A percentile compares a stretch with the other conserved stretches of the same genome.
phyloP scores from a whole-genome alignment of 2,888 invertebrate species.

The Agrilus mali region DNA sequence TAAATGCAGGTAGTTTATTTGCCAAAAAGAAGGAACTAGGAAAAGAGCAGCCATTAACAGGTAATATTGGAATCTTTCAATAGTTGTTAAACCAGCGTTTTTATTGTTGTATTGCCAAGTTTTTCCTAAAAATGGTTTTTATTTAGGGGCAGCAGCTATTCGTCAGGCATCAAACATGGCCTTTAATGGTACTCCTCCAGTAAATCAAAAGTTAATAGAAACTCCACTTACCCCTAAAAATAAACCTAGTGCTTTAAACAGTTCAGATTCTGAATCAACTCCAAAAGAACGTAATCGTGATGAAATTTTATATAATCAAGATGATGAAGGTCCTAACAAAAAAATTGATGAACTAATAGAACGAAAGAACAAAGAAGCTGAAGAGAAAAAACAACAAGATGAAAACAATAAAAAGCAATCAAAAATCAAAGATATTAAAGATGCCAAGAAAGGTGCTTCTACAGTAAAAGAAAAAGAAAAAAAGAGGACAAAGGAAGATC shows the following conservation, averaged over 20 bases:
- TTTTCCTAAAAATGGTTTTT: too few species aligned
- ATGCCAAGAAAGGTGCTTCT: background rate
- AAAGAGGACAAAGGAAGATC: constrained; percentile 1
- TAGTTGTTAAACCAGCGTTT: background rate
- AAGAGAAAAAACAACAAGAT: constrained; percentile 24
- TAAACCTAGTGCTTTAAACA: background rate
- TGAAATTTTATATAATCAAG: constrained; percentile 37
- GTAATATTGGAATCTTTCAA: constrained; percentile 17
- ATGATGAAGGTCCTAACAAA: constrained; percentile 32
- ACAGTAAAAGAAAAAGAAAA: background rate
- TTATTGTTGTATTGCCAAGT: too few species aligned
- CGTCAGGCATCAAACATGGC: too few species aligned
- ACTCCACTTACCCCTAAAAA: too few species aligned
- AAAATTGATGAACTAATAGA: constrained; percentile 36
- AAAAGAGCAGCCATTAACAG: constrained; percentile 21
- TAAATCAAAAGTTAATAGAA: too few species aligned
- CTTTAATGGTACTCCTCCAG: too few species aligned
- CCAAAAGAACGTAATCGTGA: constrained; percentile 27
- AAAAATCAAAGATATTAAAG: constrained; percentile 8
- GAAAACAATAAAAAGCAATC: constrained; percentile 14
- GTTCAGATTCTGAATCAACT: background rate
- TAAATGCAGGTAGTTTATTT: constrained; percentile 52
- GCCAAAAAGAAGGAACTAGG: constrained; percentile 36
- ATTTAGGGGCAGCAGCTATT: too few species aligned
- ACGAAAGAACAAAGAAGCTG: constrained; percentile 29